A percentile compares a stretch with the other conserved stretches of the same genome.
These are phyloP conservation scores for Galeopterus variegatus DNA, from an alignment of 2,113 vertebrate genomes.

Conservation along the genomic window DNA sequence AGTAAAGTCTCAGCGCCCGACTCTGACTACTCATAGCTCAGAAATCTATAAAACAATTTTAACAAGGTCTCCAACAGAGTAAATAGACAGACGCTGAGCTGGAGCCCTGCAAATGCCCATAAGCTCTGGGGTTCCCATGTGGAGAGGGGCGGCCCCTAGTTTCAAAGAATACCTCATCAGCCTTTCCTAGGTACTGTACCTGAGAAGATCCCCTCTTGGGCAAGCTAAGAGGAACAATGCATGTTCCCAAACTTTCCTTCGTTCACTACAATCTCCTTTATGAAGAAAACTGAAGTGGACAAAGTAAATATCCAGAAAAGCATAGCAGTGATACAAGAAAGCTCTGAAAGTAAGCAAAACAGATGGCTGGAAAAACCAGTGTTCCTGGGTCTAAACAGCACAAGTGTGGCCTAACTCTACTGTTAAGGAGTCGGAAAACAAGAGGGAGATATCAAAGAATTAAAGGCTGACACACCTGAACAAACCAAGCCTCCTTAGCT, in stretches of 20 bases:
- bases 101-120: not conserved
- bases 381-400: not conserved
- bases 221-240: not conserved
- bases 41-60: not conserved
- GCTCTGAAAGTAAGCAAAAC: not conserved
- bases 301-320: not conserved
- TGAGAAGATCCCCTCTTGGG: not conserved
- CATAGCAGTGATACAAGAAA: not conserved
- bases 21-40: not conserved
- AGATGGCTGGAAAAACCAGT: not conserved
- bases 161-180: not conserved
- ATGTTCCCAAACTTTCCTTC: slow-evolving; percentile 8
- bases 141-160: not conserved
- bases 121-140: not conserved
- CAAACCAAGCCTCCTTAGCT: not conserved
- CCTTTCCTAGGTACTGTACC: not conserved
- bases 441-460: not conserved
- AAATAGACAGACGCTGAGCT: not conserved
- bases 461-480: not conserved
- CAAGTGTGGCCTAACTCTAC: not conserved
- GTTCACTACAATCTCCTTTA: not conserved
- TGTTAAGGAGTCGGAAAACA: not conserved
- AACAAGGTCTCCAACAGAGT: not conserved
- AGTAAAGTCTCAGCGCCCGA: not conserved
- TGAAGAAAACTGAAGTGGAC: not conserved